These are phyloP conservation scores for Anthophora plumipes DNA, from an alignment of 2,888 invertebrate species.

Conservation along the genomic window DNA sequence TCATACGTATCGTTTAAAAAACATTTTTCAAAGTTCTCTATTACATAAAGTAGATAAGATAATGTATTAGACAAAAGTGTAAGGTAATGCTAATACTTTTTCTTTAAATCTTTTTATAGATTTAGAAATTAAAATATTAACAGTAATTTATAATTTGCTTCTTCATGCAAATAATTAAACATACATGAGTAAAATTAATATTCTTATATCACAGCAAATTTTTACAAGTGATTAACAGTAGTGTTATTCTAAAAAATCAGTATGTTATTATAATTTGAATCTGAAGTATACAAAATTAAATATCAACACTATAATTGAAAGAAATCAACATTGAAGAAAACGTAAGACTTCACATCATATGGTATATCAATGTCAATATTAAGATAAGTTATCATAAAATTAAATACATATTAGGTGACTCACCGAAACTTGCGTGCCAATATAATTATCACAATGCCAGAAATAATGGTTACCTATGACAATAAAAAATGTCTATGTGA, in stretches of 20 bases:
- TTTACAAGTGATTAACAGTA: not conserved
- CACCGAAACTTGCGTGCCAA: constrained; percentile 50
- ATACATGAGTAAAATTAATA: not conserved
- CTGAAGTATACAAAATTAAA: not conserved
- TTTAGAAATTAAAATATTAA: not conserved
- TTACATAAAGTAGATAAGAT: constrained; percentile 19
- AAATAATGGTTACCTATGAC: constrained; percentile 37
- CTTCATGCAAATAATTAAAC: not conserved
- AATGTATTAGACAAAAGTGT: not conserved
- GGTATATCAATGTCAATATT: constrained; percentile 32
- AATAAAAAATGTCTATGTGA: constrained; percentile 3
- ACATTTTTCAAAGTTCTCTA: not conserved
- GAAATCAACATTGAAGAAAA: not conserved
- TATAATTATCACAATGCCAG: not conserved
- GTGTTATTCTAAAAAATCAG: not conserved
- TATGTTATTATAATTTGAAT: not conserved
- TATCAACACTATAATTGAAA: not conserved
- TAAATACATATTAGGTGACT: constrained; percentile 36
- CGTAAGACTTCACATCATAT: not conserved
- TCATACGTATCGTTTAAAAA: constrained; percentile 20
- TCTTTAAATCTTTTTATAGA: not conserved
- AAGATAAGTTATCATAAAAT: constrained; percentile 34
- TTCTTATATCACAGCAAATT: not conserved
- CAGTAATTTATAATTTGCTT: not conserved
- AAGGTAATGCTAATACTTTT: not conserved